phyloP scores from a whole-genome alignment of 2,113 vertebrate genomes.

The Strigops habroptila region DNA sequence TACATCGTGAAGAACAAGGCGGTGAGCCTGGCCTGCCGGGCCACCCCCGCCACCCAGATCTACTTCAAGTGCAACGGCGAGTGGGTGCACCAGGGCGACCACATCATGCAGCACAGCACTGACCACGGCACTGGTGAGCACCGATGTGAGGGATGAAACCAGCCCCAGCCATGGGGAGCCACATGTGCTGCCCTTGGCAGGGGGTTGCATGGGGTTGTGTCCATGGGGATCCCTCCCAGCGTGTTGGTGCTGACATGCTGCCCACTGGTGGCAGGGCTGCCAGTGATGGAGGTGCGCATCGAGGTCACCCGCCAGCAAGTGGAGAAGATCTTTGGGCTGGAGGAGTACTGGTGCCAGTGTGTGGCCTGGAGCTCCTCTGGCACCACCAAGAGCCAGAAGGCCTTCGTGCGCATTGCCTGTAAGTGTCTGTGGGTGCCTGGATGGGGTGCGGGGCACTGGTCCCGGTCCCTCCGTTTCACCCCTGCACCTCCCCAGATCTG shows the following conservation, averaged over 20 bases:
- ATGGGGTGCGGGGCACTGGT: rapidly evolving
- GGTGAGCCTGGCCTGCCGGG: conserved; percentile 91
- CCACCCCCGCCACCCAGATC: conserved; percentile 93
- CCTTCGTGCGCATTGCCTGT: conserved; percentile 95
- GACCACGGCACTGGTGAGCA: conserved; percentile 86
- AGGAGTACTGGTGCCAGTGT: conserved; percentile 98
- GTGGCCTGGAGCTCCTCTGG: conserved; percentile 98
- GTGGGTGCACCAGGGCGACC: conserved; percentile 97
- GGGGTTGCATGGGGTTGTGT: neutral
- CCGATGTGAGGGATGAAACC: rapidly evolving
- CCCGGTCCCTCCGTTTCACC: neutral
- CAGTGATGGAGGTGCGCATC: conserved; percentile 92
- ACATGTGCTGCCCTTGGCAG: rapidly evolving
- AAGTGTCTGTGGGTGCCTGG: conserved; percentile 58
- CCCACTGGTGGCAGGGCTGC: conserved; percentile 78
- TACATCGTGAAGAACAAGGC: conserved; percentile 99
- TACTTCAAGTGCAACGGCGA: conserved; percentile 99
- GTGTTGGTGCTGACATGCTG: rapidly evolving
- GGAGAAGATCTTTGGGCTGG: conserved; percentile 96
- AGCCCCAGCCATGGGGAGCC: rapidly evolving
- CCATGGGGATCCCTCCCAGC: rapidly evolving
- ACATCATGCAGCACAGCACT: conserved; percentile 84
- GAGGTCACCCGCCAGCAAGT: conserved; percentile 97
- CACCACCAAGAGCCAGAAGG: conserved; percentile 98
- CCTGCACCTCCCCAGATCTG: conserved; percentile 79